Evolutionary conservation across 2,113 vertebrate species (phyloP).

Genomic region (Oceanodroma tethys): DNA sequence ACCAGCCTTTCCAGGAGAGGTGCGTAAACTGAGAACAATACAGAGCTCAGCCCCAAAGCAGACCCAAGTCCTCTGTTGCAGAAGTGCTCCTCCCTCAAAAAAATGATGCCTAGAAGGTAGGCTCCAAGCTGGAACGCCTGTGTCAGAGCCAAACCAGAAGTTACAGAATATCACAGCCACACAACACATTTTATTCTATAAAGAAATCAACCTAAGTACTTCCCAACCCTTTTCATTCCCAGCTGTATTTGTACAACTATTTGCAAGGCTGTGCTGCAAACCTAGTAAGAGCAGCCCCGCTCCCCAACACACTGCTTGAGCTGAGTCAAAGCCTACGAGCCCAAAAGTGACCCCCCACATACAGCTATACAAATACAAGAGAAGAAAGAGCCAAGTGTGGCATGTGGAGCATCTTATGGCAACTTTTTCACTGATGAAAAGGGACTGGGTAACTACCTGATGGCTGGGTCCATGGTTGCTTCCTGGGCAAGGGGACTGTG

Average conservation of each 20-base stretch:
- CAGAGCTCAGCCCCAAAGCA: neutral
- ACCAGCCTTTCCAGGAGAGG: neutral
- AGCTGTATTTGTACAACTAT: neutral
- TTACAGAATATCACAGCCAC: neutral
- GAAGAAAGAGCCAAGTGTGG: neutral
- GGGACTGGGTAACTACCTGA: neutral
- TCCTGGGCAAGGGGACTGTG: neutral
- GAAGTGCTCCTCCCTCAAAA: neutral
- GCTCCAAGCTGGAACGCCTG: neutral
- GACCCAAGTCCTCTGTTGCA: neutral
- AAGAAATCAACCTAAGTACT: neutral
- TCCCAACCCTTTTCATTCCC: neutral
- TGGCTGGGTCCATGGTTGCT: neutral
- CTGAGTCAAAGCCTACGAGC: rapidly evolving
- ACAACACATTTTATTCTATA: neutral
- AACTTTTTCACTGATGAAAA: neutral
- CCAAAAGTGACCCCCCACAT: neutral
- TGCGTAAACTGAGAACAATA: neutral
- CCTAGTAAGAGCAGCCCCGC: no score
- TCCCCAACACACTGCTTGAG: neutral
- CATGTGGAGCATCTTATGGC: neutral
- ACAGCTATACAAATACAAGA: rapidly evolving
- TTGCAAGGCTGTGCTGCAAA: neutral
- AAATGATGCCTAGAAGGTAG: neutral
- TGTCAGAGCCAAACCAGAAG: neutral